Conservation (phyloP, 2,888 invertebrate species). For the Clitarchus hookeri region DNA sequence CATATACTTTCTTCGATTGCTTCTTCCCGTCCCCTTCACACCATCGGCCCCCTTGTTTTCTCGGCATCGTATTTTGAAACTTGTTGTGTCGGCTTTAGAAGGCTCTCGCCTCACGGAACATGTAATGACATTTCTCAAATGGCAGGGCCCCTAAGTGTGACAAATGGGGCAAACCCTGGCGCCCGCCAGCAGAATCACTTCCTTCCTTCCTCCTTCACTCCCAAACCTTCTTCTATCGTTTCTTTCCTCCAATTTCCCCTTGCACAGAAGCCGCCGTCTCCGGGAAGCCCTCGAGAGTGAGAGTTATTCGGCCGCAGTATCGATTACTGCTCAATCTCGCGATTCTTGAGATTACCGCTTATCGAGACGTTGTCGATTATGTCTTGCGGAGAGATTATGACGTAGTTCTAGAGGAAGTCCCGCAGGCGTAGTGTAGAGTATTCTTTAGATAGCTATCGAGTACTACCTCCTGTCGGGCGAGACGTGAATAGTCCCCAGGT, state of each 20-base stretch:
- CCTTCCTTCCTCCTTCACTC: neutral
- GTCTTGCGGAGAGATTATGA: too few relatives aligned
- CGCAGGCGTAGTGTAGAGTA: too few relatives aligned
- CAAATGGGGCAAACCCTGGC: constrained; percentile 1
- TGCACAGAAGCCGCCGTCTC: neutral
- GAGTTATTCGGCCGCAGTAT: too few relatives aligned
- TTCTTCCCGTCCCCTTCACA: neutral
- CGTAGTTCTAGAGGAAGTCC: too few relatives aligned
- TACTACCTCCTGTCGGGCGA: too few relatives aligned
- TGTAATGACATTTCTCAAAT: neutral
- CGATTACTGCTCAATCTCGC: too few relatives aligned
- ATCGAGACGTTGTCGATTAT: too few relatives aligned
- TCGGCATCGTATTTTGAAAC: neutral
- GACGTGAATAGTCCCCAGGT: too few relatives aligned
- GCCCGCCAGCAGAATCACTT: neutral
- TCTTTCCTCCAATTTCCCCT: neutral
- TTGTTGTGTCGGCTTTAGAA: neutral
- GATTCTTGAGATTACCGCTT: too few relatives aligned
- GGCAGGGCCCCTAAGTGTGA: neutral
- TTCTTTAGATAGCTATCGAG: too few relatives aligned
- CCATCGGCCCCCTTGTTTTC: neutral
- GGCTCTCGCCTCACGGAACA: neutral
- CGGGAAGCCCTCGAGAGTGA: neutral
- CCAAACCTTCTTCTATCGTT: neutral
- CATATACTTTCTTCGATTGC: neutral